phyloP scores from a whole-genome alignment of 2,113 vertebrate species.

The Cygnus atratus region DNA sequence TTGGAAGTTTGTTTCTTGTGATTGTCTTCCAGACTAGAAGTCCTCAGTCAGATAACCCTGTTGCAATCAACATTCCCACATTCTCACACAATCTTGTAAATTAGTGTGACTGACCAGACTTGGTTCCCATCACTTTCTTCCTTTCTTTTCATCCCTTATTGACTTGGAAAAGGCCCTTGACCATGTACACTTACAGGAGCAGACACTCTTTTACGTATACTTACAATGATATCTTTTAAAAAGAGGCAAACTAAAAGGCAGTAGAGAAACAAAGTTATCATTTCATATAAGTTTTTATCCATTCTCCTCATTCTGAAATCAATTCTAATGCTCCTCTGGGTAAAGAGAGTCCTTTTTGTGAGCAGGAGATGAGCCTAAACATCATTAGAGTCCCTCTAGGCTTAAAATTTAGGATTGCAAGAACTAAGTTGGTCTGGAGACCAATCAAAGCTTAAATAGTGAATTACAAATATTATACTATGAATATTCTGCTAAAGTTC shows the following conservation, averaged over 20 bases:
- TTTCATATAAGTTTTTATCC: neutral
- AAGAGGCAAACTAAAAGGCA: neutral
- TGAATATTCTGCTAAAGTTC: neutral
- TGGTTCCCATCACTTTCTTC: neutral
- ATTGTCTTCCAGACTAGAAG: neutral
- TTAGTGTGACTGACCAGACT: neutral
- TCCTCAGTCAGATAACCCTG: neutral
- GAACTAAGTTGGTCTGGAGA: neutral
- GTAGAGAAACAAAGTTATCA: neutral
- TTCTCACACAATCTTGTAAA: neutral
- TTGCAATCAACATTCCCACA: neutral
- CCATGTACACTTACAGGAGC: too few species aligned
- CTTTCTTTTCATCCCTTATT: neutral
- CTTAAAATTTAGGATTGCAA: neutral
- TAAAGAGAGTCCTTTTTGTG: neutral
- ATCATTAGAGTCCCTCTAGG: neutral
- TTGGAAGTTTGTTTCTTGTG: neutral
- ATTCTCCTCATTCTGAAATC: neutral
- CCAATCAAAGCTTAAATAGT: neutral
- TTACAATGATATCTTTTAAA: neutral
- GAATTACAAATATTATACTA: neutral
- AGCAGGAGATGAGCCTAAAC: neutral
- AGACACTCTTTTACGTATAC: too few species aligned
- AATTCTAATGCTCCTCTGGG: neutral
- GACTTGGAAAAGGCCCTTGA: too few species aligned